These are phyloP conservation scores for Vanessa atalanta DNA, from an alignment of 1,140 invertebrate species.

Conservation along the genomic window DNA sequence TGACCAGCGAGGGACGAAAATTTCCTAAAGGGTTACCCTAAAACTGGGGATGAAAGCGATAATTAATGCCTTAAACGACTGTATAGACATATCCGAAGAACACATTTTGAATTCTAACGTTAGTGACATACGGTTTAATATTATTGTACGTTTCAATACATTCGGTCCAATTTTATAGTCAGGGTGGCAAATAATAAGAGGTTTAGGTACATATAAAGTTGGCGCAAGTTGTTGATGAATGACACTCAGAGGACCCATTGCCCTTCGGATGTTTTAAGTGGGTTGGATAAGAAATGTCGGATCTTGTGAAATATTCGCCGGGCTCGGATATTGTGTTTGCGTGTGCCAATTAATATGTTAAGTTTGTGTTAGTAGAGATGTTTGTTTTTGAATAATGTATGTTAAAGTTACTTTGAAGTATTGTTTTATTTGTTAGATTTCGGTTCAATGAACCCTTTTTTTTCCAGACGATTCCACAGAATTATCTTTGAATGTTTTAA, in stretches of 20 bases:
- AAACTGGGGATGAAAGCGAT: constrained; percentile 69
- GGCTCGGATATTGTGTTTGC: constrained; percentile 65
- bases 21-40: constrained; percentile 77
- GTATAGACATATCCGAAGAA: constrained; percentile 41
- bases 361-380: constrained; percentile 44
- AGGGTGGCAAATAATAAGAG: constrained; percentile 78
- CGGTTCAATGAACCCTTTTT: not conserved
- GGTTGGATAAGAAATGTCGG: constrained; percentile 79
- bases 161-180: constrained; percentile 78
- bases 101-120: constrained; percentile 41
- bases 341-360: constrained; percentile 75
- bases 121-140: constrained; percentile 42
- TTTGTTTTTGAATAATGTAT: constrained; percentile 36
- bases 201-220: constrained; percentile 77
- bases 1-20: constrained; percentile 77
- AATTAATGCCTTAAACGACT: constrained; percentile 77
- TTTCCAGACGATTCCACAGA: not conserved
- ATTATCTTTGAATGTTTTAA: not conserved
- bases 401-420: not conserved
- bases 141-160: constrained; percentile 45
- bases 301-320: constrained; percentile 74
- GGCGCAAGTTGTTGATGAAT: constrained; percentile 78
- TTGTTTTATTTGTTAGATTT: not conserved
- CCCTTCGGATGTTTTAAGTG: constrained; percentile 80
- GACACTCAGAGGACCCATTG: constrained; percentile 79